Evolutionary conservation across 2,797 vertebrate genomes (phyloP), one percentile per base, ranked within the genome.

Genomic region (Falco columbarius): DNA sequence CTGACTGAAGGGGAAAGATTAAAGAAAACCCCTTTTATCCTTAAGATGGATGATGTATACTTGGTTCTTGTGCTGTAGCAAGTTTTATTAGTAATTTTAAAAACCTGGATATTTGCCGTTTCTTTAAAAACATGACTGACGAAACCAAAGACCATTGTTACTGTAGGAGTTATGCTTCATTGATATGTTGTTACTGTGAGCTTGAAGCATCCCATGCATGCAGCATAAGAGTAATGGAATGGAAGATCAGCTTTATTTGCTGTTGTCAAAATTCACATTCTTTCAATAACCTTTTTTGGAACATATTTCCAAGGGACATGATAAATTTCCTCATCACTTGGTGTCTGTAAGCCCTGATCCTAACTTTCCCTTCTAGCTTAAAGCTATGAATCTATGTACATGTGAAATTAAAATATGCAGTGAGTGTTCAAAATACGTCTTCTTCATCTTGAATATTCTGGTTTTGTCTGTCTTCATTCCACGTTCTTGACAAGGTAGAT

Each of bases 1-100:
- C 27, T 55, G 42, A 58, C 30, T 40, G 24, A 27, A 54, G 27
- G 44, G 44, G 22, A 67, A 59, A 66, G 29, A 14, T 44, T 65
- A 5, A 32, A n/a, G 70, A 55, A 26, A 18, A 0, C 0, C 3
- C 1, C 26, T 36, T 40, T 40, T 86, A 59, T 75, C 15, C 21
- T 51, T 47, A 32, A 32, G 34, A 36, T 49, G 12, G 24, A 40
- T 61, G 29, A n/a, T 30, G 9, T 30, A 9, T 65, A 14, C 15
- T 55, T 66, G 42, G 34, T 85, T 81, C 27, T 54, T 84, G 8
- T 81, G 36, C 75, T 36, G 26, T 66, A 44, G 52, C 3, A 3
- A 55, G 14, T 54, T 68, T 29, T 66, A 34, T 75, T 75, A 40
- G 34, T 54, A 7, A 11, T 21, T 75, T 59, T 5, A 30, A 65